These are phyloP conservation scores for Odontocolon sp. DNA, from an alignment of 2,888 invertebrate species.

Conservation along the genomic window DNA sequence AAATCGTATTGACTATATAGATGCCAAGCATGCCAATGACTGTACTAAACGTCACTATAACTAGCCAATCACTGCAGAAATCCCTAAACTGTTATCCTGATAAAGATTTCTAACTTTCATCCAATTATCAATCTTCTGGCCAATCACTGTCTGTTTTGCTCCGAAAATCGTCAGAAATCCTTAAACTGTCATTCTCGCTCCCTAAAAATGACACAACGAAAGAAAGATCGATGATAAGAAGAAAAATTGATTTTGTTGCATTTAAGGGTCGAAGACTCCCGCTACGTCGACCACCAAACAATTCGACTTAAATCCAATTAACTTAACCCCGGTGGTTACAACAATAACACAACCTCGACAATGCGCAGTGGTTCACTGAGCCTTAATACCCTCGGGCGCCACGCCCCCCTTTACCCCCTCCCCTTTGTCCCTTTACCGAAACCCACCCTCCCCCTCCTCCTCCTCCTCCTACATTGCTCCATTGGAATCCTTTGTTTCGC, in stretches of 20 bases:
- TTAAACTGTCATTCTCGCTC: no score
- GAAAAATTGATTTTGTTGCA: neutral
- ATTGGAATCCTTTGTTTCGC: constrained; percentile 77
- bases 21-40: no score
- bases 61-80: no score
- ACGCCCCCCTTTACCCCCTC: constrained; percentile 71
- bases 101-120: no score
- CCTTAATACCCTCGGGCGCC: constrained; percentile 76
- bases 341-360: constrained; percentile 75
- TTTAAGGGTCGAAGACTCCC: constrained; percentile 11
- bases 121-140: no score
- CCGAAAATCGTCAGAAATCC: no score
- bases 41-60: no score
- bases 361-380: constrained; percentile 63
- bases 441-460: no score
- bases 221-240: neutral
- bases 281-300: constrained; percentile 70
- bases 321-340: constrained; percentile 74
- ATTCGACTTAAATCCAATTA: constrained; percentile 79
- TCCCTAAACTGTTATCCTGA: no score
- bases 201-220: neutral
- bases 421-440: no score
- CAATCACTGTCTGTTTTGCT: no score
- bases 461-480: constrained; percentile 61
- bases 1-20: no score